phyloP scores from a whole-genome alignment of 2,797 vertebrate species.

The Cyprinodon diabolis region DNA sequence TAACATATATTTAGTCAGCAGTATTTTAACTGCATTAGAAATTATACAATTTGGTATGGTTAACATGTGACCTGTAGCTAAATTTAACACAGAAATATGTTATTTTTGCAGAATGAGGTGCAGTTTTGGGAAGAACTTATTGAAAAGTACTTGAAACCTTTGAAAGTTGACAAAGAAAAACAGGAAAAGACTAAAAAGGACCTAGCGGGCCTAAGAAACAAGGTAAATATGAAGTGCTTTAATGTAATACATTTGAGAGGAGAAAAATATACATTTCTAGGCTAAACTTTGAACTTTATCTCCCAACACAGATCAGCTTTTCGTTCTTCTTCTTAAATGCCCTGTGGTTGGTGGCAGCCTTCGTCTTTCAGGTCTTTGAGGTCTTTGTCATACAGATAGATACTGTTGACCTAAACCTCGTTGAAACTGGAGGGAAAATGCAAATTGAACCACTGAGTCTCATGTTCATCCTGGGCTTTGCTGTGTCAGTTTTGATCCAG shows the following conservation, averaged over 20 bases:
- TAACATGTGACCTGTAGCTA: neutral
- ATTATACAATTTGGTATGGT: too few relatives aligned
- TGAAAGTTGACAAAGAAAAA: constrained; percentile 61
- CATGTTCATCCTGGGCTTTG: constrained; percentile 79
- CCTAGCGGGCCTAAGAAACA: constrained; percentile 70
- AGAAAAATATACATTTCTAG: neutral
- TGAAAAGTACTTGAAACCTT: constrained; percentile 67
- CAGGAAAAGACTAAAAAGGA: constrained; percentile 56
- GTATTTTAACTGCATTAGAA: too few relatives aligned
- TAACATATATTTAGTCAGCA: neutral
- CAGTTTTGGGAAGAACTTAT: constrained; percentile 64
- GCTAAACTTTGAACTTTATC: neutral
- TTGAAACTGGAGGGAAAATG: accelerated
- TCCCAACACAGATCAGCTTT: constrained; percentile 38
- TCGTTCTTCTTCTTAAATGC: constrained; percentile 70
- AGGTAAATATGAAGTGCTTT: constrained; percentile 37
- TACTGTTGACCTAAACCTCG: neutral
- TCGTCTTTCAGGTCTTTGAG: constrained; percentile 57
- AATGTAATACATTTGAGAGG: accelerated
- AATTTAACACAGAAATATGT: neutral
- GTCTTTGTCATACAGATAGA: constrained; percentile 29
- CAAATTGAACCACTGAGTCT: constrained; percentile 69
- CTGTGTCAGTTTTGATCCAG: constrained; percentile 62
- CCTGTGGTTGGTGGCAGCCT: constrained; percentile 72
- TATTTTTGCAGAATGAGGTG: constrained; percentile 60